These are phyloP conservation scores for Protophormia terraenovae DNA, from an alignment of 2,888 invertebrate genomes.

Conservation along the genomic window DNA sequence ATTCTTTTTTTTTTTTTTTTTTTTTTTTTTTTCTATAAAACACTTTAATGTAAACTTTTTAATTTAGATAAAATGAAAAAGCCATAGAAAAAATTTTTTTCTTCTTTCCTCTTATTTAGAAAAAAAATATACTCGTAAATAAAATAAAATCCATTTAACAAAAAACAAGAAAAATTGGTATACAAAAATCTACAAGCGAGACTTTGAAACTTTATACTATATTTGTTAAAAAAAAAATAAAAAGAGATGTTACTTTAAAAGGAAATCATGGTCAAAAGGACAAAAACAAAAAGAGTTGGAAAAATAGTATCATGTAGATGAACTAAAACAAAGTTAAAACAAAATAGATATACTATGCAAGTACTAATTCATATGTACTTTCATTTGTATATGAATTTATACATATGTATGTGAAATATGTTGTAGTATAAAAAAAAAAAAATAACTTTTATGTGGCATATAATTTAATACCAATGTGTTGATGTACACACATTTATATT, in stretches of 20 bases:
- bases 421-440: background rate
- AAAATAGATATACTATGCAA: background rate
- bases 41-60: constrained; percentile 52
- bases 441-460: background rate
- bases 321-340: background rate
- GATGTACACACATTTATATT: background rate
- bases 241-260: constrained; percentile 52
- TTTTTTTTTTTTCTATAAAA: background rate
- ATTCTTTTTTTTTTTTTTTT: background rate
- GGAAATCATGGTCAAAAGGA: constrained; percentile 61
- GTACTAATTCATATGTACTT: too few relatives aligned
- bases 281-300: constrained; percentile 39
- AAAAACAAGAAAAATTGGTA: background rate
- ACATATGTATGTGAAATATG: background rate
- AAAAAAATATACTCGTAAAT: constrained; percentile 21
- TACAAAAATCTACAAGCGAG: constrained; percentile 10
- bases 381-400: background rate
- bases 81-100: constrained; percentile 9
- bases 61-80: constrained; percentile 39
- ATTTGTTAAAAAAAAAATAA: constrained; percentile 9
- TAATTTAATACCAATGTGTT: background rate
- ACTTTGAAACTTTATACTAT: constrained; percentile 58
- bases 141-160: constrained; percentile 1
- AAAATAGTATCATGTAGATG: background rate
- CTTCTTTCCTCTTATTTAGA: background rate